Percentiles rank a stretch among this genome's conserved stretches.
These are phyloP conservation scores for Phaethon lepturus DNA, from an alignment of 2,113 vertebrate species.

Conservation along the genomic window DNA sequence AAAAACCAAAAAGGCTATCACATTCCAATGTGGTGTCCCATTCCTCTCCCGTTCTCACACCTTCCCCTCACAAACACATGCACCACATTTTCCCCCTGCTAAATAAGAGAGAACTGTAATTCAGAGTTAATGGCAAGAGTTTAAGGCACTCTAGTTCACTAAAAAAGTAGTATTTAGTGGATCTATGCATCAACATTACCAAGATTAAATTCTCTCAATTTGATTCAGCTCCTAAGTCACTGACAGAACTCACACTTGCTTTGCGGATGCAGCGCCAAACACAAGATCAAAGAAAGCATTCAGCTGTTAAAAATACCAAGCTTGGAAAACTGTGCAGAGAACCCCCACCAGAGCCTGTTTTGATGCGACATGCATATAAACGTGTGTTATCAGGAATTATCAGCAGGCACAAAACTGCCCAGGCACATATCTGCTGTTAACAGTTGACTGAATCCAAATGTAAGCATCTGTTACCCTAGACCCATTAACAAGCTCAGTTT, in stretches of 20 bases:
- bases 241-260: background rate
- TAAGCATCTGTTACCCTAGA: background rate
- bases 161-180: background rate
- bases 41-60: background rate
- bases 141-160: background rate
- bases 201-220: background rate
- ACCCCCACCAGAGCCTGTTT: background rate
- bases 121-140: background rate
- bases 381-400: rapidly evolving
- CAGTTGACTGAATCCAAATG: background rate
- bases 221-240: background rate
- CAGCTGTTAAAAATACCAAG: background rate
- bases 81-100: background rate
- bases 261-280: background rate
- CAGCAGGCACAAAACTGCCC: background rate
- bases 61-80: background rate
- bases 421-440: background rate
- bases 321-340: background rate
- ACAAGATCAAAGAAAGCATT: background rate
- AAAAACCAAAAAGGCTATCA: background rate
- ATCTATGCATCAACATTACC: background rate
- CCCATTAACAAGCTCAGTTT: background rate
- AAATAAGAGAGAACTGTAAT: background rate
- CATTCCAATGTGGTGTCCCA: background rate
- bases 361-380: rapidly evolving